Percentiles rank a stretch among this genome's conserved stretches.
These are phyloP conservation scores for Tamias sibiricus DNA, from an alignment of 2,113 vertebrate genomes.

Conservation along the genomic window DNA sequence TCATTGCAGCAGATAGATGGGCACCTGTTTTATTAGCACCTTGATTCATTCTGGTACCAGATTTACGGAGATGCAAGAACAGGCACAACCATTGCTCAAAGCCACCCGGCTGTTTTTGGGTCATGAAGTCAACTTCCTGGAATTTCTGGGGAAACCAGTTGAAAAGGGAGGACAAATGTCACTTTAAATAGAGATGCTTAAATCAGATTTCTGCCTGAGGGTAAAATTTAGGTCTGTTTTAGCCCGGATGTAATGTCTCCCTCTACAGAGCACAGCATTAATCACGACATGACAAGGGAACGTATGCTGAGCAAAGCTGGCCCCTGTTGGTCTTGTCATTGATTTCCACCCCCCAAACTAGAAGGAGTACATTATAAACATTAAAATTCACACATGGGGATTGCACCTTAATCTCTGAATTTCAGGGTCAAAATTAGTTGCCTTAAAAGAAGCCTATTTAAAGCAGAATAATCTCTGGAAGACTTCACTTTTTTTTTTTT, in stretches of 20 bases:
- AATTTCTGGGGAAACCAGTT: constrained; percentile 92
- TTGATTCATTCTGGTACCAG: constrained; percentile 85
- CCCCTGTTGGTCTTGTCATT: constrained; percentile 84
- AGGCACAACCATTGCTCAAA: constrained; percentile 85
- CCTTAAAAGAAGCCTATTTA: constrained; percentile 84
- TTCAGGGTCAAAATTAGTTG: constrained; percentile 80
- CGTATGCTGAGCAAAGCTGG: constrained; percentile 83
- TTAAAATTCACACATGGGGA: constrained; percentile 83
- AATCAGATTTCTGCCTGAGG: constrained; percentile 91
- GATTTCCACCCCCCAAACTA: constrained; percentile 81
- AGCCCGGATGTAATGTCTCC: constrained; percentile 89
- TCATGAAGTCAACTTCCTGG: constrained; percentile 91
- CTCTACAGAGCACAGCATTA: constrained; percentile 90
- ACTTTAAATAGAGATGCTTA: constrained; percentile 93
- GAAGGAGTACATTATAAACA: constrained; percentile 83
- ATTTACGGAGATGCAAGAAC: constrained; percentile 83
- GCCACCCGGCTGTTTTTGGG: constrained; percentile 88
- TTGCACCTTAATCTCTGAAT: constrained; percentile 78
- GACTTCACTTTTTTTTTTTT: not conserved
- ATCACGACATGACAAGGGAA: constrained; percentile 89
- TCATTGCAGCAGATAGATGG: constrained; percentile 85
- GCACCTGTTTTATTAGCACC: constrained; percentile 92
- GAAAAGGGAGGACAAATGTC: constrained; percentile 93
- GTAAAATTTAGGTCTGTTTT: constrained; percentile 90
- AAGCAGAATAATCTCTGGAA: constrained; percentile 79